Evolutionary conservation across 2,888 invertebrate genomes (phyloP), one percentile per base, ranked within the genome.

Genomic region (Oligia latruncula): DNA sequence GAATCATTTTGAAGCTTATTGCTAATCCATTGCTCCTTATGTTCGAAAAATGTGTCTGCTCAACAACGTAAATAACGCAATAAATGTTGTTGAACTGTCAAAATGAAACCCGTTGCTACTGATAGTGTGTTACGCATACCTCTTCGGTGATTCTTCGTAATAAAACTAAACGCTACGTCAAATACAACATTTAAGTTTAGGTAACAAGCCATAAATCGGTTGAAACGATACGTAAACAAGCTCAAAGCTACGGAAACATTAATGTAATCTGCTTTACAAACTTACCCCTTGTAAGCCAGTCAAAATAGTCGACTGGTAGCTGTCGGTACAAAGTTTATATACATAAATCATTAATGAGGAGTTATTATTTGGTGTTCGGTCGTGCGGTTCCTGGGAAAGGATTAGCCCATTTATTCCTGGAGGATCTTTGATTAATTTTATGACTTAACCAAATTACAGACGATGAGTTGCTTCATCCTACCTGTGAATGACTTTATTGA

Each of bases 241-340:
- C 66, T 64, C 70, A 60, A 78, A 84, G 66, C 78, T 79, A 35
- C 17, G 74, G 68, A 85, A 89, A 78, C 80, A 83, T 87, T 82
- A 72, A 78, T 88, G 74, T 87, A 87, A 83, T 86, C 88, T 78
- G 74, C 72, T 78, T 71, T 17, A 77, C 76, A 68, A 81, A 84
- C 70, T 77, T 49, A 77, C 72, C 82, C 68, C n/a, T 72, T 73
- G 84, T 84, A 79, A 87, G 65, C 62, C 80, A 79, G 84, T 87
- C 80, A 80, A 75, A 87, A 81, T 62, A 78, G 55, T 72, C 71
- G 60, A 49, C 64, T 75, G 65, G 65, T 72, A 75, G 58, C 67
- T 77, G 74, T 80, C 20, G 46, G 46, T 60, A 58, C 74, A 8
- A 78, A 84, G 70, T 75, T 80, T 65, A 35, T 68, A n/a, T n/a